Evolutionary conservation across 2,113 vertebrate genomes (phyloP).

Genomic region (Paradoxurus hermaphroditus): DNA sequence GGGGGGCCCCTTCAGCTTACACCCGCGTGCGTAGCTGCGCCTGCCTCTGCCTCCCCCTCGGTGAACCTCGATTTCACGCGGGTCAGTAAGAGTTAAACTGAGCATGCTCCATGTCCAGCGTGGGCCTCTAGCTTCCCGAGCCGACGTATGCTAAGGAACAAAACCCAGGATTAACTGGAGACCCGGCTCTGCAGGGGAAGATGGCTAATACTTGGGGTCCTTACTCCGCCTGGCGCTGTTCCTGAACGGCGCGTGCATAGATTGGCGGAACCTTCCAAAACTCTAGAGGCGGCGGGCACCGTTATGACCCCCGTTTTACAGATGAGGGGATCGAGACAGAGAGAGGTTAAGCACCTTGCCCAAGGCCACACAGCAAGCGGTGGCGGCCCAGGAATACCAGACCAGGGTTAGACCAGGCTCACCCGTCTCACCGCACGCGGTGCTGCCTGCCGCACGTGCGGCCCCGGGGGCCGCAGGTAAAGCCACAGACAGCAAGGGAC

Average conservation of each 20-base stretch:
- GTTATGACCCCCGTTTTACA: background rate
- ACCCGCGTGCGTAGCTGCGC: accelerated
- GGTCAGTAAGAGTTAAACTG: background rate
- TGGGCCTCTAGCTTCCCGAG: background rate
- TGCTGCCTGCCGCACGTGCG: accelerated
- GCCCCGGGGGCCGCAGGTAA: background rate
- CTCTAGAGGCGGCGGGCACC: background rate
- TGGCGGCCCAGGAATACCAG: too few relatives aligned
- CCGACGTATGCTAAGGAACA: background rate
- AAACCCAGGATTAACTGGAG: background rate
- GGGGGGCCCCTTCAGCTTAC: background rate
- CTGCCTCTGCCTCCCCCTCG: background rate
- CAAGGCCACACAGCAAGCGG: background rate
- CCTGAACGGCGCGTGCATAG: background rate
- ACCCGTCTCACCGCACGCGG: accelerated
- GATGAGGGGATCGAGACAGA: background rate
- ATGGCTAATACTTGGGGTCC: background rate
- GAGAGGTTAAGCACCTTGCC: background rate
- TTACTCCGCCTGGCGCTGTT: background rate
- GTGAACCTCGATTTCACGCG: background rate
- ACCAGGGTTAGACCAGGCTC: background rate
- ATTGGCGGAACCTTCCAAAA: background rate
- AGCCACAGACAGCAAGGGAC: background rate
- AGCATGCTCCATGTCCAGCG: background rate
- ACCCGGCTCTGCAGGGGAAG: background rate